phyloP scores from a whole-genome alignment of 2,797 vertebrate species.

The Cuculus canorus region DNA sequence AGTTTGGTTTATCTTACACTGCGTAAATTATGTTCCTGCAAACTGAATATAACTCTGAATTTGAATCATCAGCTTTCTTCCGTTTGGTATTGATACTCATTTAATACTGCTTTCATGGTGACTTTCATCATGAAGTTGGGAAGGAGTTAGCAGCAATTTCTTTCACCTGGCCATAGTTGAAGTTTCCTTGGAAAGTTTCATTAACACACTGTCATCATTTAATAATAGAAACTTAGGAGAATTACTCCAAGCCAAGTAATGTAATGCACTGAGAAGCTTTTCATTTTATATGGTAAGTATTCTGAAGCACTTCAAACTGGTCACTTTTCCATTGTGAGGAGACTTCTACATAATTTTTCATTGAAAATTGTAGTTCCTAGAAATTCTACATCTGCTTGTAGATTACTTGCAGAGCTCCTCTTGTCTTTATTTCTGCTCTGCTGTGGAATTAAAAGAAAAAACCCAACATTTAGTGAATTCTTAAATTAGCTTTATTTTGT shows the following conservation, averaged over 20 bases:
- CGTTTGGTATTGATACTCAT: neutral
- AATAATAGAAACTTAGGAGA: constrained; percentile 40
- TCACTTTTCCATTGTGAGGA: neutral
- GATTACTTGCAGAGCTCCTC: neutral
- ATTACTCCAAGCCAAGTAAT: neutral
- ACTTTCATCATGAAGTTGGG: neutral
- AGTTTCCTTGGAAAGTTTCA: constrained; percentile 27
- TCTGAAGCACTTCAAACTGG: neutral
- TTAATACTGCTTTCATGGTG: neutral
- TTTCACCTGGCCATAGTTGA: neutral
- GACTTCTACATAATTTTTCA: neutral
- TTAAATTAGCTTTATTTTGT: neutral
- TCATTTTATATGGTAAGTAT: neutral
- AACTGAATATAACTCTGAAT: neutral
- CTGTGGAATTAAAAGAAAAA: neutral
- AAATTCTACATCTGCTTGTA: neutral
- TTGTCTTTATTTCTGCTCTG: neutral
- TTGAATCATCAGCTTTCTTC: neutral
- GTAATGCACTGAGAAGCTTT: neutral
- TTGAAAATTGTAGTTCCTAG: neutral
- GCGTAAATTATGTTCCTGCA: neutral
- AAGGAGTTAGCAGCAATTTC: neutral
- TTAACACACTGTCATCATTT: neutral
- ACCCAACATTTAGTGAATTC: neutral
- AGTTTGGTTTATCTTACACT: neutral